Evolutionary conservation across 2,888 invertebrate genomes (phyloP).

Genomic region (Agrypnus murinus): DNA sequence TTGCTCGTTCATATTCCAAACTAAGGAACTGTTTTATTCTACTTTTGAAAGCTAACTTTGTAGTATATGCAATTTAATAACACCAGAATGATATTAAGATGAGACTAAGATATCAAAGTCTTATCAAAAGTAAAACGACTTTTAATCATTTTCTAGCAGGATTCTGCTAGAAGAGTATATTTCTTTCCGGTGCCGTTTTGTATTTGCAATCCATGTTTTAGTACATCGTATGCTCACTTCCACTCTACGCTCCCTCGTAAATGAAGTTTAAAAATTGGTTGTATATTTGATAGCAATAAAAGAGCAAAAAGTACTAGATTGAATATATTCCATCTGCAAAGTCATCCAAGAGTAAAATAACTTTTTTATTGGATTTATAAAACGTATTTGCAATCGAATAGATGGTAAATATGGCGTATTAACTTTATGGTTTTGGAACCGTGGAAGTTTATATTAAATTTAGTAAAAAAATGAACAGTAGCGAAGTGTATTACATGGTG

Average conservation of each 20-base stretch:
- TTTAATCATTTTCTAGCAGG: too few relatives aligned
- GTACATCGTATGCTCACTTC: conserved; percentile 38
- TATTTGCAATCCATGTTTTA: too few relatives aligned
- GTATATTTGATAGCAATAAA: conserved; percentile 47
- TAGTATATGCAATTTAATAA: too few relatives aligned
- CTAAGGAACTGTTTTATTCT: too few relatives aligned
- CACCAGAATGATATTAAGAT: too few relatives aligned
- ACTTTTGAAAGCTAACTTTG: too few relatives aligned
- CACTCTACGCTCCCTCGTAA: conserved; percentile 22
- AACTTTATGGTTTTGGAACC: conserved; percentile 43
- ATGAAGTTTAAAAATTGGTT: conserved; percentile 48
- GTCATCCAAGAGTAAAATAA: conserved; percentile 47
- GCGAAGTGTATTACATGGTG: conserved; percentile 32
- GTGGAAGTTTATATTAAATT: conserved; percentile 47
- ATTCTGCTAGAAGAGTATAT: too few relatives aligned
- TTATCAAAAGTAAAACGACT: too few relatives aligned
- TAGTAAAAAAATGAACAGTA: conserved; percentile 39
- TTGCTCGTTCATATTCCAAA: too few relatives aligned
- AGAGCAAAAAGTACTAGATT: conserved; percentile 45
- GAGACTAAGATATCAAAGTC: too few relatives aligned
- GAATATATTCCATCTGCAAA: conserved; percentile 48
- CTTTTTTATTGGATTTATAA: conserved; percentile 49
- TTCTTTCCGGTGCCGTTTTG: too few relatives aligned
- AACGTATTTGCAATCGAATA: conserved; percentile 49
- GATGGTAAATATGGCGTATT: conserved; percentile 50